Evolutionary conservation across 2,113 vertebrate genomes (phyloP), one percentile per base, ranked within the genome.

Genomic region (Tiliqua scincoides): DNA sequence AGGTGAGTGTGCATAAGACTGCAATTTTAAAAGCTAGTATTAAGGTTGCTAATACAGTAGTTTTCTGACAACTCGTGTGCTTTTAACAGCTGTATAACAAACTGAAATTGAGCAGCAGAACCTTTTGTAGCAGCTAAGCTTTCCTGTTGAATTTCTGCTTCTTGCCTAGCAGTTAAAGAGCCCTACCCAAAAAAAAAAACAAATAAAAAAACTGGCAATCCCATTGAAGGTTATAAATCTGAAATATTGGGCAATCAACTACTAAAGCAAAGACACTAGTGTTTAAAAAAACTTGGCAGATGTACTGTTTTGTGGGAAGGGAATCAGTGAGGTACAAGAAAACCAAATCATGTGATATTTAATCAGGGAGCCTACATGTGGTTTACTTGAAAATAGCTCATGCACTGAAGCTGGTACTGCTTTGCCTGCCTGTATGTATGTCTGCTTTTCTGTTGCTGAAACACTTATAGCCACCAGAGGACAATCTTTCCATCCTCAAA

Each of bases 381-480:
- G 18, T 67, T 52, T 48, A 37, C 11, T 65, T 23, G 62, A 9
- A 21, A 18, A 27, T 23, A 35, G 4, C 0, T 5, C 27, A 27
- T 79, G 59, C 32, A 37, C 17, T 5, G 23, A 27, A 25, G 2
- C 8, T 25, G 23, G 1, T n/a, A 25, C 37, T 65, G 54, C 40
- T 67, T 37, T 76, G 12, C 17, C 17, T 25, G 6, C 54, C 43
- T 21, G 8, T 14, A n/a, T 61, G 9, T 27, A 10, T 11, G 9
- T 14, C 4, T 1, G 6, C 8, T 65, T 52, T 70, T 79, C 2
- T 67, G 30, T 78, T 65, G 6, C 30, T 82, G 72, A 83, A 80
- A 40, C 71, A 35, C 0, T 30, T 23, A 71, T 54, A 21, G 68
- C 87, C 94, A 84, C 87, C 91, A 93, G 93, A 92, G 0, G 6